Evolutionary conservation across 2,113 vertebrate species (phyloP).

Genomic region (Marcusenius ussheri): DNA sequence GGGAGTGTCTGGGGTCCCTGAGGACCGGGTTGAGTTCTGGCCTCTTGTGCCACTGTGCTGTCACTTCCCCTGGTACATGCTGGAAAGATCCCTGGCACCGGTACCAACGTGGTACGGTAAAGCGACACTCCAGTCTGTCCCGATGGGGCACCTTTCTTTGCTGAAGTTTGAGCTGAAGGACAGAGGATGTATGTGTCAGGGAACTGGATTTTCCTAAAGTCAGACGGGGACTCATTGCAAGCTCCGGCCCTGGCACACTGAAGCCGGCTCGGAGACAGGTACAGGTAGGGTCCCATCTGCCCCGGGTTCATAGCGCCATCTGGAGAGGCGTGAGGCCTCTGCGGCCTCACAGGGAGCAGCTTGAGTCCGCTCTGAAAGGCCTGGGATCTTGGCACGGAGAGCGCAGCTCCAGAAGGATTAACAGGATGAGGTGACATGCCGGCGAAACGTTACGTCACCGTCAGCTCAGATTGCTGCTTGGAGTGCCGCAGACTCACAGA

Average conservation of each 20-base stretch:
- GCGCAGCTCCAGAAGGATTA: constrained; percentile 21
- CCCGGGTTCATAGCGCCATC: neutral
- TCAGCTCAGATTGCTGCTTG: constrained; percentile 1
- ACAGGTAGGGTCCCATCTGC: neutral
- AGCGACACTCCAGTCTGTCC: neutral
- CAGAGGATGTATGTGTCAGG: neutral
- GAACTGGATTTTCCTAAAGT: neutral
- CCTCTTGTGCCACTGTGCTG: neutral
- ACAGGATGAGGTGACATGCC: constrained; percentile 6
- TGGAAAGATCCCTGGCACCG: constrained; percentile 2
- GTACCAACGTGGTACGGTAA: neutral
- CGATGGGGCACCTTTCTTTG: neutral
- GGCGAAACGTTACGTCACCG: constrained; percentile 15
- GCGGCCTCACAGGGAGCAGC: constrained; percentile 17
- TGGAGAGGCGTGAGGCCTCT: constrained; percentile 8
- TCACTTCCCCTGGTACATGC: neutral
- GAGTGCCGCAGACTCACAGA: neutral
- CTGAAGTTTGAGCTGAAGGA: constrained; percentile 3
- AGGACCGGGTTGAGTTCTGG: neutral
- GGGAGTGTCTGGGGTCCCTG: neutral
- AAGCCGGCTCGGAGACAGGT: neutral
- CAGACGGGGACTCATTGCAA: neutral
- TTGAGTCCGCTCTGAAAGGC: constrained; percentile 14
- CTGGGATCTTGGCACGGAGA: constrained; percentile 3
- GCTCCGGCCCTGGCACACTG: neutral